A percentile compares a stretch with the other conserved stretches of the same genome.
Evolutionary conservation across 2,113 vertebrate species (phyloP).

Genomic region (Ophthalmolycus amberensis): DNA sequence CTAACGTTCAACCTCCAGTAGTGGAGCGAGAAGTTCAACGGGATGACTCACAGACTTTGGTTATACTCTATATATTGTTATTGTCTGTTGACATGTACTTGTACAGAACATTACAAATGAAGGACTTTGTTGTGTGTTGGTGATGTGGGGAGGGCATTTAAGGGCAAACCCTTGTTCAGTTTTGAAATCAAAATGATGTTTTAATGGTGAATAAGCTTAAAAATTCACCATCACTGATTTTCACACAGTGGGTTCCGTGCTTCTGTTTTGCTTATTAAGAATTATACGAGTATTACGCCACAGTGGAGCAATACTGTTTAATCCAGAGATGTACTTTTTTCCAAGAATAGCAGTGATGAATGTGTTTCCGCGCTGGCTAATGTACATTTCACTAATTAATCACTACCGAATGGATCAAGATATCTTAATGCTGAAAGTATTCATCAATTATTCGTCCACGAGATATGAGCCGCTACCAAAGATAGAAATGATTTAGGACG

Average conservation of each 20-base stretch:
- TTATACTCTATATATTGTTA: slow-evolving; percentile 10
- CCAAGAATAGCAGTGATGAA: slow-evolving; percentile 49
- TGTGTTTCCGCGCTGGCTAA: slow-evolving; percentile 34
- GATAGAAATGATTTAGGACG: slow-evolving; percentile 46
- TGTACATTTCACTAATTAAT: slow-evolving; percentile 52
- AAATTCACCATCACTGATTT: not conserved
- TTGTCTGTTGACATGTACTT: slow-evolving; percentile 3
- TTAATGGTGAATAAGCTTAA: not conserved
- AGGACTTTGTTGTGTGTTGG: slow-evolving; percentile 4
- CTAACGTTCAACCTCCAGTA: slow-evolving; percentile 90
- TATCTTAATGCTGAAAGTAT: slow-evolving; percentile 46
- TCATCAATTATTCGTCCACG: slow-evolving; percentile 61
- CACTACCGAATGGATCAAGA: slow-evolving; percentile 4
- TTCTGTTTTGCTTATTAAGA: not conserved
- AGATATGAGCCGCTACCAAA: slow-evolving; percentile 57
- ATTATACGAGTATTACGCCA: not conserved
- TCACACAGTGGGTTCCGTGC: not conserved
- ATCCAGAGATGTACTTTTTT: slow-evolving; percentile 40
- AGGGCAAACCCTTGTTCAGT: not conserved
- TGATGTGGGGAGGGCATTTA: not conserved
- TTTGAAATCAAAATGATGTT: slow-evolving; percentile 3
- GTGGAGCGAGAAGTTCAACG: slow-evolving; percentile 23
- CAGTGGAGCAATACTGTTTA: not conserved
- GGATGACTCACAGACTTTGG: slow-evolving; percentile 35
- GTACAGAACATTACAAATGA: slow-evolving; percentile 3